Percentiles rank a stretch among this genome's conserved stretches.
phyloP scores from a whole-genome alignment of 2,888 invertebrate species.

The Drosophila tanythrix region DNA sequence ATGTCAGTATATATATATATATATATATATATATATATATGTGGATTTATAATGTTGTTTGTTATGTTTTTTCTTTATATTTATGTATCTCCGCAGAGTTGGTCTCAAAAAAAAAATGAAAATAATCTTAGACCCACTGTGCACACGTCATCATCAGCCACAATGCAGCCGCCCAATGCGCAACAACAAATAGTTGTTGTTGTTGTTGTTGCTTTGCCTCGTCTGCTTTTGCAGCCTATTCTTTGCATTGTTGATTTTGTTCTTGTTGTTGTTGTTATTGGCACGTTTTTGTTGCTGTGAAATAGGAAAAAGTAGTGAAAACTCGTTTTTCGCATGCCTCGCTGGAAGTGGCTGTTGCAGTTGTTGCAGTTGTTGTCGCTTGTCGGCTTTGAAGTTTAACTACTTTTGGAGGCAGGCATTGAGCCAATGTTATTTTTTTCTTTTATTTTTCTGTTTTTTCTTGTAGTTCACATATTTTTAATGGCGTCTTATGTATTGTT shows the following conservation, averaged over 20 bases:
- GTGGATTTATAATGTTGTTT: background rate
- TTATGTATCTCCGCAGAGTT: background rate
- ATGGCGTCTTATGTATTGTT: slow-evolving; percentile 29
- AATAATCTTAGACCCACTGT: slow-evolving; percentile 40
- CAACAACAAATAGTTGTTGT: slow-evolving; percentile 32
- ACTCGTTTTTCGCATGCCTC: slow-evolving; percentile 63
- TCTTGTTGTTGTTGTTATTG: slow-evolving; percentile 32
- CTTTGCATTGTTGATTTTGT: slow-evolving; percentile 31
- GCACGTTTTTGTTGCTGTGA: slow-evolving; percentile 52
- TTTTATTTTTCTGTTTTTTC: slow-evolving; percentile 10
- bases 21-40: background rate
- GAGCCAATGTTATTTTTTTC: slow-evolving; percentile 26
- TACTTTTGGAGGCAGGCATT: slow-evolving; percentile 68
- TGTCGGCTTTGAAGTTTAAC: slow-evolving; percentile 73
- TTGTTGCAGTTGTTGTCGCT: slow-evolving; percentile 26
- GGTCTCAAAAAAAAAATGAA: background rate
- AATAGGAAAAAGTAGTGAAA: slow-evolving; percentile 79
- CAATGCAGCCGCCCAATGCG: slow-evolving; percentile 23
- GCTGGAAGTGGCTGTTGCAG: slow-evolving; percentile 30
- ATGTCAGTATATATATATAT: too few species aligned
- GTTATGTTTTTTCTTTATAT: background rate
- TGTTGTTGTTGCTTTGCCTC: slow-evolving; percentile 31
- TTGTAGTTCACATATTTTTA: slow-evolving; percentile 25
- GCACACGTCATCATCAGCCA: slow-evolving; percentile 53
- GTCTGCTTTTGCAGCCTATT: slow-evolving; percentile 44